Base-by-base conservation (phyloP, 2,797 vertebrate genomes). In the Myotis planiceps region DNA sequence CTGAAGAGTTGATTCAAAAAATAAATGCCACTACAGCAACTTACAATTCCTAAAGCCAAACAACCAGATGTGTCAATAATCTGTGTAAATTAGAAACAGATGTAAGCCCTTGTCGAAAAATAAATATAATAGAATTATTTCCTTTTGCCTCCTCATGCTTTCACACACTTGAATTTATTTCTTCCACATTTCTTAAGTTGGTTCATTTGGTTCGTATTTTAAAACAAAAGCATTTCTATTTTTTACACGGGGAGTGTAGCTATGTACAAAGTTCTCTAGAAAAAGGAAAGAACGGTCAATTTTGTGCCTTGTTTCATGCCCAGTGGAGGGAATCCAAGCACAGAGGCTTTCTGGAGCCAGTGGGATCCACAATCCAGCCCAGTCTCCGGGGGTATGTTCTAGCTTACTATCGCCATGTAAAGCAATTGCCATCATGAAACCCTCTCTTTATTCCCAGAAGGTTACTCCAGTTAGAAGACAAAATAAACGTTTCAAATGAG, bases 31-130 rank as follows among this genome's bases (percentile, higher is more conserved):
- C 98, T 98, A 98, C 98, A 99, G 99, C 98, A 98, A 98, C 97
- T 98, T 98, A 97, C 93, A 98, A 97, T 97, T 98, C 98, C 98
- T 97, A 97, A 97, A 98, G 98, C 98, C 99, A 99, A 98, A 98
- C 96, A 98, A 96, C 98, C 99, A 99, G 99, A 99, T 99, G 99
- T 99, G 99, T 99, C 98, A 99, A 99, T 99, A 99, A 99, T 98
- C 98, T 98, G 97, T 93, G 97, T 97, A 98, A 99, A 99, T 98
- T 98, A 97, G 98, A 99, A 99, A 99, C 99, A 99, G 98, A 99
- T 99, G 99, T 98, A 98, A 97, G 93, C 86, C 94, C 98, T 98
- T 98, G 98, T 98, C 98, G 98, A 98, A 98, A 98, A 98, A 98
- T 97, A 98, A 98, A 98, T 98, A 98, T 98, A 98, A 98, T 98